These are phyloP conservation scores for Homalodisca vitripennis DNA, from an alignment of 1,140 invertebrate genomes.

Conservation along the genomic window DNA sequence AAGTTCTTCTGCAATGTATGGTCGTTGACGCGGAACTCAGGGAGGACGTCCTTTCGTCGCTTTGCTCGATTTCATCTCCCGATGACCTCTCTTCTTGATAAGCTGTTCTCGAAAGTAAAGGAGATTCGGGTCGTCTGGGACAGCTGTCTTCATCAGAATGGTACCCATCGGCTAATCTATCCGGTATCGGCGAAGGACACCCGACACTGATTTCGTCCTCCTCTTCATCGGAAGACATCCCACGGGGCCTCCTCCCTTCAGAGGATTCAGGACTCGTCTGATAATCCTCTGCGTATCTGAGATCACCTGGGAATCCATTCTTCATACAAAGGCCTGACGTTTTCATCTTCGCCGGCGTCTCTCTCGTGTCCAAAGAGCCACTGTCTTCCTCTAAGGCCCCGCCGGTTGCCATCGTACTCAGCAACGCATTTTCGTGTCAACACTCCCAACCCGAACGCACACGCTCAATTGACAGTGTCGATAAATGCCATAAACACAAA, in stretches of 20 bases:
- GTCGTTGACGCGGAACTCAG: conserved; percentile 42
- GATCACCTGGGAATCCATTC: conserved; percentile 20
- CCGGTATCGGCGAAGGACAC: conserved; percentile 63
- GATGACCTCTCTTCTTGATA: conserved; percentile 36
- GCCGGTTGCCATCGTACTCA: conserved; percentile 29
- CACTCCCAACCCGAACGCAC: no score
- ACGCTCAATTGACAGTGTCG: no score
- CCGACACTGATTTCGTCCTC: conserved; percentile 71
- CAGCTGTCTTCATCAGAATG: conserved; percentile 31
- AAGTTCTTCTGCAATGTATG: conserved; percentile 44
- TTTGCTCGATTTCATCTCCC: conserved; percentile 47
- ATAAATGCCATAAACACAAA: no score
- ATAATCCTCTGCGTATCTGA: conserved; percentile 15
- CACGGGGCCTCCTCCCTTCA: not conserved
- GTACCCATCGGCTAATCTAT: conserved; percentile 10
- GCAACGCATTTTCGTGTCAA: conserved; percentile 3
- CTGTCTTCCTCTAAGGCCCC: conserved; percentile 24
- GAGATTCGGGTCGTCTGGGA: conserved; percentile 22
- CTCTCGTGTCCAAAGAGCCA: conserved; percentile 4
- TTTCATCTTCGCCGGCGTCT: conserved; percentile 26
- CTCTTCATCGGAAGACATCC: conserved; percentile 6
- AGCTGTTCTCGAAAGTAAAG: conserved; percentile 42
- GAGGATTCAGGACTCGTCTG: conserved; percentile 18
- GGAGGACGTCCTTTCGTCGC: conserved; percentile 45
- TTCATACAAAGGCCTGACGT: conserved; percentile 6